Percentiles rank a stretch among this genome's conserved stretches.
phyloP scores from a whole-genome alignment of 2,888 invertebrate species.

The Teinopalpus imperialis region DNA sequence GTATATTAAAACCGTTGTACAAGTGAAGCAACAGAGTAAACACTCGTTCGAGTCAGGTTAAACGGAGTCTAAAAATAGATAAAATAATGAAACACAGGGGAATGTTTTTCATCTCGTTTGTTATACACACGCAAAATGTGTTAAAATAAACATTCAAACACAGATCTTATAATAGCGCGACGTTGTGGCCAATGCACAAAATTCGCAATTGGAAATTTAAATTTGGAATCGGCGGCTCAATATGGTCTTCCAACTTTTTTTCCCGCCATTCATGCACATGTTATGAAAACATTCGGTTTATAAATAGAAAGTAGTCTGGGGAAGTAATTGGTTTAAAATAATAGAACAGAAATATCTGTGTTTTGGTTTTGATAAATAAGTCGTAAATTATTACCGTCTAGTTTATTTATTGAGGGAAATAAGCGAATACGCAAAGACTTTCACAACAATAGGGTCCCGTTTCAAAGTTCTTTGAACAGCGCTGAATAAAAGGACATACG shows the following conservation, averaged over 20 bases:
- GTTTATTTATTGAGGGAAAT: constrained; percentile 54
- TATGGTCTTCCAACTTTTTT: constrained; percentile 62
- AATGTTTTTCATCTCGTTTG: constrained; percentile 80
- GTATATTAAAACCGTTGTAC: constrained; percentile 68
- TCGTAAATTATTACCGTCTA: constrained; percentile 49
- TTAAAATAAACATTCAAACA: constrained; percentile 79
- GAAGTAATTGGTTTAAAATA: neutral
- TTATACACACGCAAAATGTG: constrained; percentile 78
- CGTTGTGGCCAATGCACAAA: constrained; percentile 70
- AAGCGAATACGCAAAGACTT: constrained; percentile 43
- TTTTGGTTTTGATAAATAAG: constrained; percentile 2
- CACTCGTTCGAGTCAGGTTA: constrained; percentile 73
- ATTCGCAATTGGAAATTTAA: constrained; percentile 67
- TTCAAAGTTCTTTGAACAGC: constrained; percentile 62
- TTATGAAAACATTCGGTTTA: constrained; percentile 54
- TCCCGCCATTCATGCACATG: constrained; percentile 46
- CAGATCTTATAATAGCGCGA: constrained; percentile 71
- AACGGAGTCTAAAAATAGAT: constrained; percentile 75
- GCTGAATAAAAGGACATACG: constrained; percentile 55
- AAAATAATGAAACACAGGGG: constrained; percentile 79
- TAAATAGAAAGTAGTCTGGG: constrained; percentile 39
- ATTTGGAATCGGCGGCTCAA: constrained; percentile 55
- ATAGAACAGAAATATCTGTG: neutral
- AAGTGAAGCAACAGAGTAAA: constrained; percentile 69
- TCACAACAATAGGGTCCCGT: constrained; percentile 65